Conservation (phyloP, 2,888 invertebrate genomes). For the Ceraclea dissimilis region DNA sequence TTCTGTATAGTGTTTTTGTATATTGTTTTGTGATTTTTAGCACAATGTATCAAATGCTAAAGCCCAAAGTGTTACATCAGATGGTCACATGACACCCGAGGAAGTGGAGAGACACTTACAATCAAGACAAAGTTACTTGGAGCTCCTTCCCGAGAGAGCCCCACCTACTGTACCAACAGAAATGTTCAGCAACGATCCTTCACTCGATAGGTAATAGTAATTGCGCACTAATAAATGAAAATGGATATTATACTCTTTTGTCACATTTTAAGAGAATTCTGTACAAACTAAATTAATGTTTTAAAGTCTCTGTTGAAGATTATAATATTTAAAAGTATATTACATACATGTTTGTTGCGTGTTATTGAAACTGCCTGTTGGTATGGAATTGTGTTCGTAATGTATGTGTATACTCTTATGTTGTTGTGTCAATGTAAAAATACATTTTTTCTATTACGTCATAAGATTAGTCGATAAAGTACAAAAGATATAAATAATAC, state of each 20-base stretch:
- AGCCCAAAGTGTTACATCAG: slow-evolving; percentile 53
- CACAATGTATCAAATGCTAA: slow-evolving; percentile 46
- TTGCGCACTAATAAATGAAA: slow-evolving; percentile 4
- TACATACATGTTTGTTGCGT: too few relatives aligned
- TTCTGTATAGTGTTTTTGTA: neutral
- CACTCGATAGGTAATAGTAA: slow-evolving; percentile 69
- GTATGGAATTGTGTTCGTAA: too few relatives aligned
- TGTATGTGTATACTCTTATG: too few relatives aligned
- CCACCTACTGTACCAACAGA: slow-evolving; percentile 87
- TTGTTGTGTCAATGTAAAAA: too few relatives aligned
- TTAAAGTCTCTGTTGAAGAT: too few relatives aligned
- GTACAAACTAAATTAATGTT: too few relatives aligned
- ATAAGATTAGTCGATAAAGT: too few relatives aligned
- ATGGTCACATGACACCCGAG: slow-evolving; percentile 85
- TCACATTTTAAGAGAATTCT: neutral
- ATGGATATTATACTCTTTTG: neutral
- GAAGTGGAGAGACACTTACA: slow-evolving; percentile 87
- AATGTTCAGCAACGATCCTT: slow-evolving; percentile 92
- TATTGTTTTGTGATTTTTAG: slow-evolving; percentile 33
- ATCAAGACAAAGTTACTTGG: slow-evolving; percentile 71
- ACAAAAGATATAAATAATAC: too few relatives aligned
- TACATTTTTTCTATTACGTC: too few relatives aligned
- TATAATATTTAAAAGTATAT: slow-evolving; percentile 8
- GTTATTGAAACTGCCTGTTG: too few relatives aligned
- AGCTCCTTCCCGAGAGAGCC: slow-evolving; percentile 75